Conservation (phyloP, 2,797 vertebrate species). For the Oophaga sylvatica region DNA sequence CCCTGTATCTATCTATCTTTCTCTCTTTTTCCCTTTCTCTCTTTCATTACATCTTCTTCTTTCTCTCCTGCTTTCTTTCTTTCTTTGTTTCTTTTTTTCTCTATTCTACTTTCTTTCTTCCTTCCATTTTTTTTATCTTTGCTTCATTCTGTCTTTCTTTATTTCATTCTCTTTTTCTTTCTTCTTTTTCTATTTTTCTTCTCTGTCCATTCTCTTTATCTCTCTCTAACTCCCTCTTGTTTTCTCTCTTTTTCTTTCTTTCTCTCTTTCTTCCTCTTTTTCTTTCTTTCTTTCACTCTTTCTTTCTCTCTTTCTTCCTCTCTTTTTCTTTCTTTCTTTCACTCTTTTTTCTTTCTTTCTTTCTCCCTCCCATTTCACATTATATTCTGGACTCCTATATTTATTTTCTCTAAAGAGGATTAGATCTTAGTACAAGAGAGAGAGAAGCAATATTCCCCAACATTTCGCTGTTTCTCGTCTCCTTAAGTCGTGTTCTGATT, state of each 20-base stretch:
- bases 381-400: neutral
- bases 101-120: neutral
- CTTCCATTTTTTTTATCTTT: too few species aligned
- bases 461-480: neutral
- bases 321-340: too few species aligned
- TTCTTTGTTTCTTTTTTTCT: neutral
- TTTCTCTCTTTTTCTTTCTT: too few species aligned
- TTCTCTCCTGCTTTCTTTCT: neutral
- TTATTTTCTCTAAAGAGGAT: neutral
- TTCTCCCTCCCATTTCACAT: neutral
- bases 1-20: neutral
- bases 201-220: too few species aligned
- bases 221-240: too few species aligned
- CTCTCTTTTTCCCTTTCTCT: conserved; percentile 2
- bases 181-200: too few species aligned
- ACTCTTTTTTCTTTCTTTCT: too few species aligned
- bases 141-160: too few species aligned
- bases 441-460: neutral
- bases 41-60: neutral
- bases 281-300: neutral
- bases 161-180: too few species aligned
- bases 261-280: too few species aligned
- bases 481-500: neutral
- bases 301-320: too few species aligned
- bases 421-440: neutral